These are phyloP conservation scores for Callionymus lyra DNA, from an alignment of 2,113 vertebrate genomes.

Conservation along the genomic window DNA sequence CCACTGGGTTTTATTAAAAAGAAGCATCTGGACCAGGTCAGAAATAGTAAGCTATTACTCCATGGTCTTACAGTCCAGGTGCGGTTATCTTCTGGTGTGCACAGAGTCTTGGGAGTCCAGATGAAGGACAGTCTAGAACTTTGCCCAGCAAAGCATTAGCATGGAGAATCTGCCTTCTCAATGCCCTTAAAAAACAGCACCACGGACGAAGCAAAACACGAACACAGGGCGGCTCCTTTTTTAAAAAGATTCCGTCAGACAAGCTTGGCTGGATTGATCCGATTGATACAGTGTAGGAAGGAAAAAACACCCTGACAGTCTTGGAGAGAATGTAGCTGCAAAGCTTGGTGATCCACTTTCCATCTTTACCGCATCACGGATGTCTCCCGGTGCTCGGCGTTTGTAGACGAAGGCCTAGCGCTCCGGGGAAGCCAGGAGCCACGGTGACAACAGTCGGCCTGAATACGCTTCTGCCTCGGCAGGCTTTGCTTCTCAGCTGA, in stretches of 20 bases:
- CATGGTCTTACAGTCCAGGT: constrained; percentile 1
- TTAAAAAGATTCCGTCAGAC: constrained; percentile 25
- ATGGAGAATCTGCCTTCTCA: constrained; percentile 10
- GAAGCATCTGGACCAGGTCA: constrained; percentile 18
- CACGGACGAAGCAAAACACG: constrained; percentile 1
- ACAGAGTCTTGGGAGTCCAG: constrained; percentile 18
- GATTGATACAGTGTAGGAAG: constrained; percentile 32
- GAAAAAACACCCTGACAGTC: constrained; percentile 21
- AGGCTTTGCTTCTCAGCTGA: constrained; percentile 29
- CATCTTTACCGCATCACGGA: too few species aligned
- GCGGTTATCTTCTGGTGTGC: constrained; percentile 7
- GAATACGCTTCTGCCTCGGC: constrained; percentile 26
- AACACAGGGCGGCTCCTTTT: constrained; percentile 29
- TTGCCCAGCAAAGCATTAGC: constrained; percentile 5
- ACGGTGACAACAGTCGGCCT: constrained; percentile 34
- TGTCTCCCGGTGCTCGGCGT: constrained; percentile 4
- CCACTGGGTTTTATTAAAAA: constrained; percentile 48
- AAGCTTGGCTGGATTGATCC: constrained; percentile 43
- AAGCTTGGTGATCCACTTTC: constrained; percentile 23
- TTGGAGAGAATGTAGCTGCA: constrained; percentile 11
- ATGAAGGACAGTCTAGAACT: constrained; percentile 20
- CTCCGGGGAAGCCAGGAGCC: constrained; percentile 46
- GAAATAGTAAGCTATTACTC: constrained; percentile 1
- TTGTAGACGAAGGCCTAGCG: constrained; percentile 40
- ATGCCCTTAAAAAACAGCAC: constrained; percentile 15